Conservation (phyloP, 2,113 vertebrate genomes). For the Tetraodon nigroviridis region DNA sequence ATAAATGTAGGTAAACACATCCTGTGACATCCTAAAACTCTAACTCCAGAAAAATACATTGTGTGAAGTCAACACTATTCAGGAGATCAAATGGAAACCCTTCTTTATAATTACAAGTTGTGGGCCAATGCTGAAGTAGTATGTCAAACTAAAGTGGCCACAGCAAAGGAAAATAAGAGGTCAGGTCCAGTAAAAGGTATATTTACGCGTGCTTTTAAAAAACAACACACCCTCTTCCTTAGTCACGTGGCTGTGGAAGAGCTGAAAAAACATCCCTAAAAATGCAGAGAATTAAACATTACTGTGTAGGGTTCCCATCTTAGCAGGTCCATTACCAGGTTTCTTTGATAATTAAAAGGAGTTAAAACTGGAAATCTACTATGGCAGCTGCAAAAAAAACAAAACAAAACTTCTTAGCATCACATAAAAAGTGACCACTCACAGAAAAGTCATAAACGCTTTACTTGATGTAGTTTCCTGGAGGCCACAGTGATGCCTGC, state of each 20-base stretch:
- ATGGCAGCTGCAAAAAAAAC: slow-evolving; percentile 16
- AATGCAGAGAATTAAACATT: slow-evolving; percentile 51
- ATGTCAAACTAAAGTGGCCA: slow-evolving; percentile 71
- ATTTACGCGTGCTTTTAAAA: slow-evolving; percentile 72
- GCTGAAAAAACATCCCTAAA: slow-evolving; percentile 58
- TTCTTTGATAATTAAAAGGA: slow-evolving; percentile 42
- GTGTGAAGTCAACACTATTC: slow-evolving; percentile 65
- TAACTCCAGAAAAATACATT: slow-evolving; percentile 47
- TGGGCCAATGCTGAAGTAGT: slow-evolving; percentile 63
- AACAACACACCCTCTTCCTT: slow-evolving; percentile 65
- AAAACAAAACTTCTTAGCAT: background rate
- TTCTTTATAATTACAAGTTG: slow-evolving; percentile 71
- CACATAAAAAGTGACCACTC: slow-evolving; percentile 19
- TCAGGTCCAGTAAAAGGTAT: slow-evolving; percentile 75
- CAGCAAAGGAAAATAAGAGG: slow-evolving; percentile 77
- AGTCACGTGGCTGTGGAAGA: slow-evolving; percentile 54
- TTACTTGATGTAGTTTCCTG: slow-evolving; percentile 54
- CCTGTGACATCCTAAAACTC: slow-evolving; percentile 40
- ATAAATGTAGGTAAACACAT: slow-evolving; percentile 33
- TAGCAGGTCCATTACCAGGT: slow-evolving; percentile 25
- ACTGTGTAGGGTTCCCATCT: slow-evolving; percentile 46
- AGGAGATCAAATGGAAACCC: slow-evolving; percentile 65
- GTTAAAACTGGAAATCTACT: slow-evolving; percentile 37
- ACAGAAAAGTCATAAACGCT: slow-evolving; percentile 33
- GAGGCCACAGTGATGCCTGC: slow-evolving; percentile 41